These are phyloP conservation scores for Emberiza fucata DNA, from an alignment of 2,113 vertebrate genomes.

Conservation along the genomic window DNA sequence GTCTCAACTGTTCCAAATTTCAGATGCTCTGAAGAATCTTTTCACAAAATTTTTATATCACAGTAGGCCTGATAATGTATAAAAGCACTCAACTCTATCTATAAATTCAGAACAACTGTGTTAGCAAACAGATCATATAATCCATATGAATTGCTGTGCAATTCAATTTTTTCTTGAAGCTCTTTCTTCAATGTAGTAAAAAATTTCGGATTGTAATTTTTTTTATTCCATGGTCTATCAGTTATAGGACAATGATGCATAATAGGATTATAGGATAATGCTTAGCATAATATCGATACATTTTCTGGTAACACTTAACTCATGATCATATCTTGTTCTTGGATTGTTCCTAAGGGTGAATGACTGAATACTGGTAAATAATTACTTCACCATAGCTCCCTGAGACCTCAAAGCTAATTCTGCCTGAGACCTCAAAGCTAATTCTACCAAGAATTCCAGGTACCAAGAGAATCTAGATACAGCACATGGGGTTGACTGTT, in stretches of 20 bases:
- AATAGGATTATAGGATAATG: no score
- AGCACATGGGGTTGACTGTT: not conserved
- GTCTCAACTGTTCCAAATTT: not conserved
- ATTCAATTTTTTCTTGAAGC: not conserved
- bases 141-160: not conserved
- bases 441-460: not conserved
- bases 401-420: not conserved
- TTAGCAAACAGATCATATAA: not conserved
- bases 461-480: not conserved
- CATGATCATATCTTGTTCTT: not conserved
- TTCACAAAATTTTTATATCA: not conserved
- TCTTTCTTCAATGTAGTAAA: not conserved
- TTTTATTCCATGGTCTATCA: not conserved
- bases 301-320: not conserved
- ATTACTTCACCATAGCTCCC: not conserved
- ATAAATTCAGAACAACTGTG: not conserved
- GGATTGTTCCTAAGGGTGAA: not conserved
- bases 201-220: not conserved
- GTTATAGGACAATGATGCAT: not conserved
- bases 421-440: not conserved
- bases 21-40: not conserved
- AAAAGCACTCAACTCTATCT: not conserved
- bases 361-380: not conserved
- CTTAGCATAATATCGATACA: not conserved
- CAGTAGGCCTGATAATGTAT: not conserved